A percentile compares a stretch with the other conserved stretches of the same genome.
phyloP scores from a whole-genome alignment of 2,797 vertebrate genomes.

The Alcedo atthis region DNA sequence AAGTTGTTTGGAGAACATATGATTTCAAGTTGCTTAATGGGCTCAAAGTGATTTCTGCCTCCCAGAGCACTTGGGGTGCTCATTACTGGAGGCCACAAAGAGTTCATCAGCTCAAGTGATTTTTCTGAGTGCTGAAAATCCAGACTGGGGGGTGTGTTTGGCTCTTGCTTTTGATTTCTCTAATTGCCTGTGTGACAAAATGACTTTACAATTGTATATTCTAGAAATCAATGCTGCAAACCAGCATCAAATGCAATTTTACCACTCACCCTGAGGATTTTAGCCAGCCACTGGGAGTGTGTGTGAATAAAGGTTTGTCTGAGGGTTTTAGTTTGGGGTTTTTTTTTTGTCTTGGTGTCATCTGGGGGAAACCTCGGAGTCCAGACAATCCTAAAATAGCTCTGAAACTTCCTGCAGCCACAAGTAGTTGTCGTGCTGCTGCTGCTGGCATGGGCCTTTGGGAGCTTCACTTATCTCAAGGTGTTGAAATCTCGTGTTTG shows the following conservation, averaged over 20 bases:
- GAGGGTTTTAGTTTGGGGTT: background rate
- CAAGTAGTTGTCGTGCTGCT: background rate
- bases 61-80: background rate
- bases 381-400: background rate
- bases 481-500: background rate
- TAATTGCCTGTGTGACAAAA: background rate
- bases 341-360: background rate
- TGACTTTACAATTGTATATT: background rate
- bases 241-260: background rate
- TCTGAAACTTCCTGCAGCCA: background rate
- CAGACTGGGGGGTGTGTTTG: background rate
- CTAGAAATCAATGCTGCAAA: background rate
- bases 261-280: background rate
- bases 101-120: background rate
- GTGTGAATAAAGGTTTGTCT: background rate
- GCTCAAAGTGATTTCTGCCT: background rate
- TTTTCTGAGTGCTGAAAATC: background rate
- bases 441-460: background rate
- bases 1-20: background rate
- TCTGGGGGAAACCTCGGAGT: background rate
- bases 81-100: background rate
- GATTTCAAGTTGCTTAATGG: background rate
- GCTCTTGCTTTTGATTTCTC: background rate
- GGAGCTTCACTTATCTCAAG: background rate
- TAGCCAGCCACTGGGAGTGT: background rate